Percentiles rank a stretch among this genome's conserved stretches.
Conservation (phyloP, 2,888 invertebrate species). For the Chalcosyrphus nemorum region DNA sequence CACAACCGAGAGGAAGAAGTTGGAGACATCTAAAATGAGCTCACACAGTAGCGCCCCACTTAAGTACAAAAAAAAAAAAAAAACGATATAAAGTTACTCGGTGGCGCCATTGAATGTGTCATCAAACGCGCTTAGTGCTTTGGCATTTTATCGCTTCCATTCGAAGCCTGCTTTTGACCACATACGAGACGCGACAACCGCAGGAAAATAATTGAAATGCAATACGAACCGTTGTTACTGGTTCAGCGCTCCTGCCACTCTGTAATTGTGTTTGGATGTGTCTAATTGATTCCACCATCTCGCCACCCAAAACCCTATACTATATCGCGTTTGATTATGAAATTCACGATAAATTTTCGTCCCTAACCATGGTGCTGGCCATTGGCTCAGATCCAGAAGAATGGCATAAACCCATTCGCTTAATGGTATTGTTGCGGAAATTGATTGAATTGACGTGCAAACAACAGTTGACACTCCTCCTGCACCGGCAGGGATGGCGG, state of each 20-base stretch:
- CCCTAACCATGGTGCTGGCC: not conserved
- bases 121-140: not conserved
- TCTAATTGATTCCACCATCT: not conserved
- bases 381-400: not conserved
- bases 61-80: not conserved
- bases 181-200: not conserved
- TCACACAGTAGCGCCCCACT: not conserved
- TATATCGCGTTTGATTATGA: not conserved
- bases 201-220: not conserved
- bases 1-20: not conserved
- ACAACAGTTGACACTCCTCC: not conserved
- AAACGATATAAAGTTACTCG: not conserved
- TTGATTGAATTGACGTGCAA: conserved; percentile 1
- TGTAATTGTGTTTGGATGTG: not conserved
- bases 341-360: not conserved
- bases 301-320: not conserved
- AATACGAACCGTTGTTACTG: not conserved
- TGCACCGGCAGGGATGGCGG: not conserved
- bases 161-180: not conserved
- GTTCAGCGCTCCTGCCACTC: not conserved
- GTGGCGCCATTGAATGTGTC: conserved; percentile 3
- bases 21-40: not conserved
- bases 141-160: not conserved
- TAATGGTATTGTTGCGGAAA: not conserved
- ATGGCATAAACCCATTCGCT: not conserved